Conservation (phyloP, 2,888 invertebrate genomes). For the Terebella lapidaria region DNA sequence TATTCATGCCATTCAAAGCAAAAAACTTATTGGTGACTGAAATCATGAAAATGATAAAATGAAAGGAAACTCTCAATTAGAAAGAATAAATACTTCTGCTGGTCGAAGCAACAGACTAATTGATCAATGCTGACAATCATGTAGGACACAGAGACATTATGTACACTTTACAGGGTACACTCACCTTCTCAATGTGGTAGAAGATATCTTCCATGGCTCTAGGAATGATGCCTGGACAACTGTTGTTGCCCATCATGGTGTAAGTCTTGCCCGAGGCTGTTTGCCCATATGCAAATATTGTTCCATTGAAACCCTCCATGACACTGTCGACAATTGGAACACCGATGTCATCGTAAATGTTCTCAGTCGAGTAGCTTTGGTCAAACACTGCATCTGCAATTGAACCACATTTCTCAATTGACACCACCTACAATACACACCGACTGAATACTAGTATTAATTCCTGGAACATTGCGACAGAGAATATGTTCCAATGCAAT, state of each 20-base stretch:
- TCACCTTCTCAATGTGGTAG: slow-evolving; percentile 45
- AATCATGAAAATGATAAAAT: too few relatives aligned
- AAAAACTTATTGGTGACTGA: too few relatives aligned
- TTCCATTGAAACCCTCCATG: slow-evolving; percentile 54
- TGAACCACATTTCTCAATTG: too few relatives aligned
- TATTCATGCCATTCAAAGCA: too few relatives aligned
- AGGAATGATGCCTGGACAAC: slow-evolving; percentile 71
- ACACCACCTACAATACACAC: too few relatives aligned
- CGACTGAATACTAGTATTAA: background rate
- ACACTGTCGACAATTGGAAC: slow-evolving; percentile 31
- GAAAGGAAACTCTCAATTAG: too few relatives aligned
- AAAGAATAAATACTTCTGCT: too few relatives aligned
- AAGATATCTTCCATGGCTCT: slow-evolving; percentile 61
- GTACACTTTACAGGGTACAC: background rate
- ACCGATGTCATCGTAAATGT: slow-evolving; percentile 40
- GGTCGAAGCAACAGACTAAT: too few relatives aligned
- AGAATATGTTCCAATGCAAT: too few relatives aligned
- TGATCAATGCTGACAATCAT: too few relatives aligned
- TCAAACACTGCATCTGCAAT: slow-evolving; percentile 45
- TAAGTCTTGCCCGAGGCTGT: slow-evolving; percentile 71
- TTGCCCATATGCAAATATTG: slow-evolving; percentile 87
- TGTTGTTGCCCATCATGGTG: slow-evolving; percentile 60
- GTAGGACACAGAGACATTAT: background rate
- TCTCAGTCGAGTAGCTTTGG: slow-evolving; percentile 30
- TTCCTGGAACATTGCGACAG: too few relatives aligned